A percentile compares a stretch with the other conserved stretches of the same genome.
Conservation (phyloP, 2,888 invertebrate genomes). For the Clitarchus hookeri region DNA sequence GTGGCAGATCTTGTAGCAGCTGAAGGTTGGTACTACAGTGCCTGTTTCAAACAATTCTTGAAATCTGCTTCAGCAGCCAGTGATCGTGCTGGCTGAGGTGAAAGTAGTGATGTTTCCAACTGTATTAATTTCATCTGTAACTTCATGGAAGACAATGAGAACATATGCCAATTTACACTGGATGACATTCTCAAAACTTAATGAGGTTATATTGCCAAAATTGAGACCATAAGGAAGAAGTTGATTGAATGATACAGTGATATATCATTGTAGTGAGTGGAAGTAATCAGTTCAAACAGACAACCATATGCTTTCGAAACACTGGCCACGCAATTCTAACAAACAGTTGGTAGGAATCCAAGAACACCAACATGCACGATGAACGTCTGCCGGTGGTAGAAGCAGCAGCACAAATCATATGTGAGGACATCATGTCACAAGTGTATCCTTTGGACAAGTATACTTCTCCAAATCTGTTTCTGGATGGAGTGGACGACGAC, state of each 20-base stretch:
- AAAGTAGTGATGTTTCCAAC: background rate
- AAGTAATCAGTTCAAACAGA: background rate
- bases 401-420: background rate
- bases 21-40: background rate
- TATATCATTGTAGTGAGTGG: background rate
- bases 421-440: conserved; percentile 10
- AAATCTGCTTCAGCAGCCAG: background rate
- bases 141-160: background rate
- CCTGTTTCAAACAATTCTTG: background rate
- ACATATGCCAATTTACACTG: too few species aligned
- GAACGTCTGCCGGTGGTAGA: background rate
- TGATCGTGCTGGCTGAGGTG: background rate
- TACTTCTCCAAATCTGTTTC: background rate
- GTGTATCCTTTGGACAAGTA: background rate
- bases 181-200: too few species aligned
- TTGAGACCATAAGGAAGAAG: too few species aligned
- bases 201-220: too few species aligned
- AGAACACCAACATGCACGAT: background rate
- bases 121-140: background rate
- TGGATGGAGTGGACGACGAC: background rate
- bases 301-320: background rate
- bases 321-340: background rate
- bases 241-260: background rate
- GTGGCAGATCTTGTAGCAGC: background rate
- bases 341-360: background rate